Evolutionary conservation across 2,888 invertebrate species (phyloP).

Genomic region (Lasioglossum morio): DNA sequence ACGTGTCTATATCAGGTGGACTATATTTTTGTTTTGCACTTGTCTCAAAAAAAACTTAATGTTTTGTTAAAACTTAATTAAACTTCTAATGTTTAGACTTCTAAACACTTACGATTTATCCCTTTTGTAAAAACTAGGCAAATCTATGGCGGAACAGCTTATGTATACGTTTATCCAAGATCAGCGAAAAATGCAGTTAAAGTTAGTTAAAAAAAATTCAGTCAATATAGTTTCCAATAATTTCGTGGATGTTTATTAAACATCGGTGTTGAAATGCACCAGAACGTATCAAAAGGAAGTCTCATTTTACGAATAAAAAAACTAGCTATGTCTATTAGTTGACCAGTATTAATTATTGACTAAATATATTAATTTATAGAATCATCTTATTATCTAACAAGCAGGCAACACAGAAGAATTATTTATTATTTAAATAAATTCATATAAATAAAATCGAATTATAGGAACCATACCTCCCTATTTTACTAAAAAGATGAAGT

Average conservation of each 20-base stretch:
- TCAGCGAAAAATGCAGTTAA: not conserved
- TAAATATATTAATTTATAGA: too few species aligned
- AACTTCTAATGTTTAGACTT: not conserved
- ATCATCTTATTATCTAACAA: too few species aligned
- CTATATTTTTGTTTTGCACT: not conserved
- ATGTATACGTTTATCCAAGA: not conserved
- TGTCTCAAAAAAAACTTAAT: not conserved
- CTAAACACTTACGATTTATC: too few species aligned
- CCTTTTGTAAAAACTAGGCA: not conserved
- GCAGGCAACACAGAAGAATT: too few species aligned
- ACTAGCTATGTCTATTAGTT: not conserved
- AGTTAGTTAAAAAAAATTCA: not conserved
- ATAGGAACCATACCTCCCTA: not conserved
- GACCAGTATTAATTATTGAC: not conserved
- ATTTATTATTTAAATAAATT: not conserved
- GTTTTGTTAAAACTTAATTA: too few species aligned
- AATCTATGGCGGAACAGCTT: not conserved
- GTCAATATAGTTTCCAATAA: too few species aligned
- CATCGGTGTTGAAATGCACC: not conserved
- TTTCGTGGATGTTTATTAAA: not conserved
- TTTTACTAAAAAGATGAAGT: not conserved
- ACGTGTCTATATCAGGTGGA: not conserved
- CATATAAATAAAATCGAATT: not conserved
- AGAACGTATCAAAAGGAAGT: not conserved
- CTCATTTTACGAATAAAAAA: not conserved